Base-by-base conservation (phyloP, 2,888 invertebrate species). In the Busseola fusca region DNA sequence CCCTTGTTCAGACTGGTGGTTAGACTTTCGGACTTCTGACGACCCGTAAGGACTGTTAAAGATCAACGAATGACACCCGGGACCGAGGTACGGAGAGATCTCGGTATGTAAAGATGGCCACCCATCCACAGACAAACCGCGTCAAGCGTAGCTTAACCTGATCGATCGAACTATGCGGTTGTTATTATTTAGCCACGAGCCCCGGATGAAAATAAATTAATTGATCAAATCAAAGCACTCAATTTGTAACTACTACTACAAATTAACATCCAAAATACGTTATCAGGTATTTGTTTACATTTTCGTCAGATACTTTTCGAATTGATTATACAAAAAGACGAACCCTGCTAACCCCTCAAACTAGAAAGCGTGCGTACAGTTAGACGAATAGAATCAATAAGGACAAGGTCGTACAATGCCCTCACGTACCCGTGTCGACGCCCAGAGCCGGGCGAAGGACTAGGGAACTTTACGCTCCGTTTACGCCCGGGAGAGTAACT, bases 401-500 rank as follows among this genome's bases (percentile, higher is more conserved):
- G 78, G 70, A 48, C 80, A 80, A 80, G 80, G 80, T 81, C 81
- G 80, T 18, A 1, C 81, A 3, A 10, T 74, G 81, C 67, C 70
- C 75, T 50, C 56, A 7, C 34, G 64, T 59, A 71, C 54, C 74
- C 58, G 52, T 56, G 78, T 21, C 79, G 76, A 64, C 81, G 66
- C 77, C 72, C 76, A 57, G 64, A 6, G 56, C 45, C 63, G 54
- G 54, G 40, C 52, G 27, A 42, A 65, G 69, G 64, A 65, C 56
- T 65, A 65, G 48, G 79, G 69, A 74, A 58, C 63, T 34, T 34
- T 48, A 10, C n/a, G 68, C 40, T 14, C 21, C 78, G 73, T 73
- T 76, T 50, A 37, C 25, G 3, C 16, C 2, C 21, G n/a, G 64
- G 72, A 30, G 50, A 73, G 78, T 78, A 40, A 64, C 1, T 73